A percentile compares a stretch with the other conserved stretches of the same genome.
Conservation (phyloP, 2,797 vertebrate species). For the Petrocephalus sullivani region DNA sequence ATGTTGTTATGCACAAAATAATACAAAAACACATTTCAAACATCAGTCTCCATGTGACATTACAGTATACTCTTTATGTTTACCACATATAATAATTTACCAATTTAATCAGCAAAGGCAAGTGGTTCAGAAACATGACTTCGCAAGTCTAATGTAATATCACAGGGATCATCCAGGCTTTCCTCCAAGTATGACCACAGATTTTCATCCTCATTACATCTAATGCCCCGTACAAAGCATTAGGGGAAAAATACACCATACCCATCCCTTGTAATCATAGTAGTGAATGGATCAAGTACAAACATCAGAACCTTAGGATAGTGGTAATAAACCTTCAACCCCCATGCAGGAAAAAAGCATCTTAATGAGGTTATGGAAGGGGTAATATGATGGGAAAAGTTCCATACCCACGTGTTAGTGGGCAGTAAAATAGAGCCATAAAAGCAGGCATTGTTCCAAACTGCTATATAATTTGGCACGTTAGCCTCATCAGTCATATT, state of each 20-base stretch:
- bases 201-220: background rate
- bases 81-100: background rate
- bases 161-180: background rate
- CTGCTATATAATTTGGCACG: slow-evolving; percentile 2
- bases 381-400: slow-evolving; percentile 3
- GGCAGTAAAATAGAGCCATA: background rate
- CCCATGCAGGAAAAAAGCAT: background rate
- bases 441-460: slow-evolving; percentile 5
- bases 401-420: background rate
- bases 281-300: background rate
- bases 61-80: background rate
- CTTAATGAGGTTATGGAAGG: slow-evolving; percentile 5
- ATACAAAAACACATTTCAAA: background rate
- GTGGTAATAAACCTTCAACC: slow-evolving; percentile 5
- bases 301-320: slow-evolving; percentile 7
- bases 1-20: background rate
- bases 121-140: background rate
- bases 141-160: background rate
- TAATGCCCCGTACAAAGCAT: background rate
- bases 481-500: background rate
- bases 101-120: background rate
- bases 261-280: background rate
- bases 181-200: background rate
- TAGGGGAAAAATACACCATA: background rate
- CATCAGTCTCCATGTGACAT: background rate